Base-by-base conservation (phyloP, 2,797 vertebrate species). In the Chloroceryle amazona region DNA sequence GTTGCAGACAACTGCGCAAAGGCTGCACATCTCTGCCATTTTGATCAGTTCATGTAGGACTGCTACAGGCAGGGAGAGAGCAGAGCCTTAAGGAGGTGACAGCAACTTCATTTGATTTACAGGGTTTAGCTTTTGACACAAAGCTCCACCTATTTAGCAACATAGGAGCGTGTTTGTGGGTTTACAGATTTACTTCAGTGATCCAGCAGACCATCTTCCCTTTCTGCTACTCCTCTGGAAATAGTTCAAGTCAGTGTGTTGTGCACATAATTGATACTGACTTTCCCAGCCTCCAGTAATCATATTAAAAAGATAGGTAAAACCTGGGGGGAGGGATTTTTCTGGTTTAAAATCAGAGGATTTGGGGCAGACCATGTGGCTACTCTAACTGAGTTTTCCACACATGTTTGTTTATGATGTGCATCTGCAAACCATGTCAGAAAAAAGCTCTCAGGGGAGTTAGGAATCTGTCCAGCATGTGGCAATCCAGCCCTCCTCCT, bases 201-300 rank as follows among this genome's bases (percentile, higher is more conserved):
- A 61, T 93, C 89, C 74, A 71, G 63, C 67, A 95, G 66, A 68
- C n/a, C n/a, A 29, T 62, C 71, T 39, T 78, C 29, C 33, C 65
- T 42, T 92, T 83, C 80, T 93, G 85, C 76, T 91, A 19, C 70
- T 86, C 78, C 82, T 93, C 82, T 95, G 91, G 85, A 96, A 94
- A 78, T 11, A 58, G 58, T 60, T 90, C 66, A 81, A 79, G 47
- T 46, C 66, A 52, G 28, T 18, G 18, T 66, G 58, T 46, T 84
- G 51, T 49, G 25, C 20, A 60, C 28, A n/a, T 73, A 81, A 66
- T 55, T 66, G 54, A 66, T 72, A 72, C 28, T 72, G 73, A 60
- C 54, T 90, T 84, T 84, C 29, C 57, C 49, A 88, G 65, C 35
- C 76, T 67, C 62, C 62, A 94, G 47, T 81, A 91, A 60, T 60